Evolutionary conservation across 2,888 invertebrate genomes (phyloP), one percentile per base, ranked within the genome.

Genomic region (Lasius platythorax): DNA sequence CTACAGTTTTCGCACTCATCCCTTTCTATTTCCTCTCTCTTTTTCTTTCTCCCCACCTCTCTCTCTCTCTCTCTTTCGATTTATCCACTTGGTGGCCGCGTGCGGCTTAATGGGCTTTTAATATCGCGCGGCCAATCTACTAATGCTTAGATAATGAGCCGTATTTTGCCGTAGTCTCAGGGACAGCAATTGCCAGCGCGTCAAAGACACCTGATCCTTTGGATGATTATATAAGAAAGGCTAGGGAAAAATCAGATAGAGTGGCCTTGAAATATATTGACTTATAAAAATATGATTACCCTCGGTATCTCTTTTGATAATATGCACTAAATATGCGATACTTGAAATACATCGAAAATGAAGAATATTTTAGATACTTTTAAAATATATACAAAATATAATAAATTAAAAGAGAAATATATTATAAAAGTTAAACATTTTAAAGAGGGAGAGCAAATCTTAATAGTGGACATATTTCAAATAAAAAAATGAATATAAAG

Each of bases 21-120:
- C 2, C 50, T n/a, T n/a, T 56, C 40, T 67, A 18, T 28, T 6
- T n/a, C 15, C n/a, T 23, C 28, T 4, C 9, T 23, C n/a, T 33
- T 33, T 66, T 28, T 0, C 9, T 28, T 50, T 33, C 5, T 30
- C 23, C 12, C 18, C 6, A 3, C 15, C 8, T 37, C n/a, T 43
- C 6, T 56, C 28, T 82, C 30, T 30, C 43, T 61, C 72, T 33
- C 70, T n/a, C 53, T 56, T 68, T 76, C 33, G 72, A 64, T 40
- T 12, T 33, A 15, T 50, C 28, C 18, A 18, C 18, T 72, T 61
- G 18, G 46, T 72, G 9, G 28, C 23, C 70, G 56, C 40, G 43
- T 56, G 70, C 37, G 83, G 90, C 87, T 87, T 91, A 90, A 90
- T 88, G 91, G 89, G 88, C 85, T 85, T 90, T 89, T 88, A 87